Evolutionary conservation across 2,113 vertebrate genomes (phyloP).

Genomic region (Centropus unirufus): DNA sequence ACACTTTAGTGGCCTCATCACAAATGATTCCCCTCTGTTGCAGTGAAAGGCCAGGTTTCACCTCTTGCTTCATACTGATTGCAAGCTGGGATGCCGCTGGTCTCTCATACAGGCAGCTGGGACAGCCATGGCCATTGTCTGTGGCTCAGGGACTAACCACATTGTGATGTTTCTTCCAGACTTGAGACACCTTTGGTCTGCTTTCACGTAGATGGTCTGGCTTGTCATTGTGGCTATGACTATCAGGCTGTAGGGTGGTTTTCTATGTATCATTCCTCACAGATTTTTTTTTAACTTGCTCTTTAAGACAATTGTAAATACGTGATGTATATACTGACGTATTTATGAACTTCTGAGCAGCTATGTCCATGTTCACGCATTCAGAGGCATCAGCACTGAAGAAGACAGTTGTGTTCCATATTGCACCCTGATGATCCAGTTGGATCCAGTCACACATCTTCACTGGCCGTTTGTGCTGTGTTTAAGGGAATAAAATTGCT

Average conservation of each 20-base stretch:
- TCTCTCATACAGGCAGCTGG: background rate
- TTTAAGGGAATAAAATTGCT: background rate
- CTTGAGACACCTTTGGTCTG: background rate
- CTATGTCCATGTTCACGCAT: background rate
- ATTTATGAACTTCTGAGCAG: background rate
- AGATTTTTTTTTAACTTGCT: background rate
- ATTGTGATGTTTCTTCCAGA: rapidly evolving
- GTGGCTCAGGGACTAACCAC: background rate
- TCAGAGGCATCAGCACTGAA: background rate
- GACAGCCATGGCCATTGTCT: background rate
- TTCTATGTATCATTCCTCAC: background rate
- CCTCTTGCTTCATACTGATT: background rate
- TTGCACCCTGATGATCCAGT: background rate
- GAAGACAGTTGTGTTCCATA: background rate
- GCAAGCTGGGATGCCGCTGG: background rate
- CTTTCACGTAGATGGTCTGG: background rate
- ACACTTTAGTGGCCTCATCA: background rate
- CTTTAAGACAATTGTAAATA: background rate
- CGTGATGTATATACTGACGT: rapidly evolving
- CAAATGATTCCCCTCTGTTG: background rate
- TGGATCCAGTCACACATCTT: background rate
- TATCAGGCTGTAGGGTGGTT: background rate
- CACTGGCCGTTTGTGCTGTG: background rate
- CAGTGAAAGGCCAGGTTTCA: background rate
- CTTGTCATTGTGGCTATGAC: background rate